Percentiles rank a stretch among this genome's conserved stretches.
Conservation (phyloP, 2,888 invertebrate genomes). For the Spodoptera exigua region DNA sequence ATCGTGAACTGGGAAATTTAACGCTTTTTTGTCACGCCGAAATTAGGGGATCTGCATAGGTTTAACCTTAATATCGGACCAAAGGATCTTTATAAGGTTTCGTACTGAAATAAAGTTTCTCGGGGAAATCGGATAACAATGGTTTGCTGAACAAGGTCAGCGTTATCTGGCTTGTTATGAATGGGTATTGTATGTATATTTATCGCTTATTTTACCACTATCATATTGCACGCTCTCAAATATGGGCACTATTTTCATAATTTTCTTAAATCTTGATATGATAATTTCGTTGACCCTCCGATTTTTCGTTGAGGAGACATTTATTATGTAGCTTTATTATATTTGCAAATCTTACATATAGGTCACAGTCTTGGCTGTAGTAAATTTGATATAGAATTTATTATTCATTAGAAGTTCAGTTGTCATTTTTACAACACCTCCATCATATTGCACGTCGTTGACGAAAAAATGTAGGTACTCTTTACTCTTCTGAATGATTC, state of each 20-base stretch:
- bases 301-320: too few species aligned
- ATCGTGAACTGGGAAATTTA: slow-evolving; percentile 60
- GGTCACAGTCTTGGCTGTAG: too few species aligned
- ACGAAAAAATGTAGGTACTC: too few species aligned
- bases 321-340: too few species aligned
- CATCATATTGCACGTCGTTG: too few species aligned
- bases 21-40: slow-evolving; percentile 45
- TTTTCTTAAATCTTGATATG: neutral
- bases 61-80: slow-evolving; percentile 27
- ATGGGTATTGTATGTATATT: slow-evolving; percentile 18
- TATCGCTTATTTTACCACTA: slow-evolving; percentile 21
- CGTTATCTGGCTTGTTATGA: slow-evolving; percentile 23
- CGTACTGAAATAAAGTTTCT: slow-evolving; percentile 23
- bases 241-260: neutral
- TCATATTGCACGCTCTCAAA: neutral
- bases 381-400: too few species aligned
- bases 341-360: too few species aligned
- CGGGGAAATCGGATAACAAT: slow-evolving; percentile 37
- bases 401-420: too few species aligned
- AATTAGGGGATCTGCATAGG: slow-evolving; percentile 46
- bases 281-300: too few species aligned
- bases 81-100: slow-evolving; percentile 17
- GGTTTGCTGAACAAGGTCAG: slow-evolving; percentile 25
- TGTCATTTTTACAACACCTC: too few species aligned
- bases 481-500: too few species aligned